phyloP scores from a whole-genome alignment of 2,888 invertebrate species.

The Cosmopolites sordidus region DNA sequence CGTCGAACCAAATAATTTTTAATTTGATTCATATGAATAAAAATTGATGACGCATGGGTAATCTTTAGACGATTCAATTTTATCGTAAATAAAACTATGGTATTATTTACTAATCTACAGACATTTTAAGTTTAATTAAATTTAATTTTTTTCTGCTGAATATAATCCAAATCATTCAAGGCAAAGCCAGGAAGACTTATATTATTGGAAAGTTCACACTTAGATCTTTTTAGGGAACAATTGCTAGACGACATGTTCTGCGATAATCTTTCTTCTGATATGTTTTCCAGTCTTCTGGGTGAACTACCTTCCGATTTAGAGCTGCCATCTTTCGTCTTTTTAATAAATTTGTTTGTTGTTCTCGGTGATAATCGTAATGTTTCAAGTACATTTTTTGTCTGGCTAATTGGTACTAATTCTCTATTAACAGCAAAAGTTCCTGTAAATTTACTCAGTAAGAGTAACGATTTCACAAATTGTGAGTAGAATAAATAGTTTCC shows the following conservation, averaged over 20 bases:
- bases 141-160: neutral
- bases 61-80: too few species aligned
- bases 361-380: conserved; percentile 13
- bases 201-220: conserved; percentile 4
- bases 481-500: too few species aligned
- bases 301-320: conserved; percentile 15
- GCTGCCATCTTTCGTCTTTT: neutral
- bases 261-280: conserved; percentile 23
- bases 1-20: too few species aligned
- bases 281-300: conserved; percentile 6
- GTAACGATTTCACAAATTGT: too few species aligned
- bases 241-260: conserved; percentile 9
- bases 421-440: conserved; percentile 25
- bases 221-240: conserved; percentile 11
- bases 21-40: too few species aligned
- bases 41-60: too few species aligned
- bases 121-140: too few species aligned
- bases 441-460: neutral
- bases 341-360: neutral
- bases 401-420: conserved; percentile 20
- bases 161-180: conserved; percentile 2
- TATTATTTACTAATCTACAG: too few species aligned
- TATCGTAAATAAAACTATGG: too few species aligned
- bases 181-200: conserved; percentile 7
- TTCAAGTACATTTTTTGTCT: neutral